Percentiles rank a stretch among this genome's conserved stretches.
These are phyloP conservation scores for Ophion slaviceki DNA, from an alignment of 2,888 invertebrate species.

Conservation along the genomic window DNA sequence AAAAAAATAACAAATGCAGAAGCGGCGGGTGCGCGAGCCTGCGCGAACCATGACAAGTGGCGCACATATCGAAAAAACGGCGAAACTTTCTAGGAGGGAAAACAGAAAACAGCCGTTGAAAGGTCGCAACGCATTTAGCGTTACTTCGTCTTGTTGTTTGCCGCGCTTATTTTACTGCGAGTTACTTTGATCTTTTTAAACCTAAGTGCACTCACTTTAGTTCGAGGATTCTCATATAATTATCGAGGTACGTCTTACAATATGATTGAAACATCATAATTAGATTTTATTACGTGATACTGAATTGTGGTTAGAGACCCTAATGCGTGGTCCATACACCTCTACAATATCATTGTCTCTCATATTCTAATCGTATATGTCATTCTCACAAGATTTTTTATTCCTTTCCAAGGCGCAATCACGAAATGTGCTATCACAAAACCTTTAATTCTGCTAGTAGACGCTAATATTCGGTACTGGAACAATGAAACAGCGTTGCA, in stretches of 20 bases:
- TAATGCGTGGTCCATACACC: background rate
- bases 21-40: constrained; percentile 14
- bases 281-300: background rate
- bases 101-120: constrained; percentile 69
- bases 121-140: constrained; percentile 9
- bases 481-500: too few species aligned
- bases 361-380: background rate
- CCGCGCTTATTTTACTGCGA: constrained; percentile 4
- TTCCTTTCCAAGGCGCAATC: background rate
- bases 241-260: constrained; percentile 22
- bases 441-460: too few species aligned
- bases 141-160: background rate
- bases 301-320: constrained; percentile 47
- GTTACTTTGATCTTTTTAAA: constrained; percentile 2
- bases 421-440: background rate
- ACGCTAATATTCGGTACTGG: too few species aligned
- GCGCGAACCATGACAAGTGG: constrained; percentile 37
- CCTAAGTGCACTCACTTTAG: background rate
- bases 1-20: background rate
- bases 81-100: constrained; percentile 62
- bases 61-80: constrained; percentile 42
- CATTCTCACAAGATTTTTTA: background rate
- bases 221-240: background rate
- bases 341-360: background rate
- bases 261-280: background rate